Evolutionary conservation across 2,888 invertebrate species (phyloP).

Genomic region (Drosophila limbata): DNA sequence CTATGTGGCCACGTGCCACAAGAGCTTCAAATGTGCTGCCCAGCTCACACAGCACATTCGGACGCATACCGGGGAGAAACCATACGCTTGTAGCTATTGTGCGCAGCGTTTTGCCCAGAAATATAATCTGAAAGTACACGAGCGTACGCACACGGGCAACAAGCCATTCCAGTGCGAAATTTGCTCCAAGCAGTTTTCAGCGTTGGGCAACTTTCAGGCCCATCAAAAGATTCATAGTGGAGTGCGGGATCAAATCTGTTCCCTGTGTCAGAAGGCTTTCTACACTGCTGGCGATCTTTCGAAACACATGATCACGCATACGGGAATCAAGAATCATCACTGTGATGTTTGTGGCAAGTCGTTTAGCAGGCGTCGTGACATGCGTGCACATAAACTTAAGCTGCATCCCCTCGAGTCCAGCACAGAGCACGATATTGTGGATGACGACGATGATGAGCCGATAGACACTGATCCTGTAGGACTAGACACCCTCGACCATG

Average conservation of each 20-base stretch:
- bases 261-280: constrained; percentile 87
- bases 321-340: constrained; percentile 87
- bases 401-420: constrained; percentile 78
- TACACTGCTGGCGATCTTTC: constrained; percentile 88
- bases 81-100: constrained; percentile 87
- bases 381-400: constrained; percentile 86
- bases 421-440: constrained; percentile 74
- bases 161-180: constrained; percentile 88
- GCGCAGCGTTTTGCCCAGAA: constrained; percentile 88
- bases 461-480: constrained; percentile 70
- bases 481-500: constrained; percentile 65
- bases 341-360: constrained; percentile 87
- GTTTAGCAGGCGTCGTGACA: constrained; percentile 87
- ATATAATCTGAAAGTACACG: constrained; percentile 88
- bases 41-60: constrained; percentile 88
- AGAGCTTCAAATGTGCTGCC: constrained; percentile 88
- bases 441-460: constrained; percentile 72
- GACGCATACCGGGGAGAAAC: constrained; percentile 88
- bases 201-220: constrained; percentile 88
- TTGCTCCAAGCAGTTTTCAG: constrained; percentile 88
- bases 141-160: constrained; percentile 87
- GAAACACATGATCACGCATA: constrained; percentile 87
- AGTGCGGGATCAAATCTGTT: constrained; percentile 87
- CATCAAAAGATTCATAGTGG: constrained; percentile 89
- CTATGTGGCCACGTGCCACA: constrained; percentile 86